Evolutionary conservation across 1,140 invertebrate species (phyloP), one percentile per base, ranked within the genome.

Genomic region (Pachyrhynchus sulphureomaculatus): DNA sequence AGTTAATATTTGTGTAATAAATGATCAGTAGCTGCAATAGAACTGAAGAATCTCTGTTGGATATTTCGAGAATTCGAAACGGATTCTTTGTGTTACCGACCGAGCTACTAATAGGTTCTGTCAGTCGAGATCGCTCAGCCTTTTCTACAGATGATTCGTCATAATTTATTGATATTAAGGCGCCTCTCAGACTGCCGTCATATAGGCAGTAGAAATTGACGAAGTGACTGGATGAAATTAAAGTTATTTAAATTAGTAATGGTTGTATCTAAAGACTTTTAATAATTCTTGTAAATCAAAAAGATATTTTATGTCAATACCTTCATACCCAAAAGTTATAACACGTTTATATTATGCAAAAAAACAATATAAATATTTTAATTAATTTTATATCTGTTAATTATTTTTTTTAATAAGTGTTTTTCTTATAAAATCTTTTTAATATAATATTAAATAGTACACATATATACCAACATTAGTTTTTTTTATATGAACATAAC

Each of bases 1-100:
- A 53, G 65, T 64, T 66, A 62, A 69, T 72, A 70, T 72, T 72
- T 72, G 66, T 70, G 70, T 72, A 70, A 70, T 70, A 66, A 68
- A 68, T 68, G 62, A 65, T 72, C 68, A 62, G 71, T 72, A 72
- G 71, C 69, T n/a, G 55, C 48, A 44, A 58, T 55, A 37, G 37
- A 12, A 53, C 49, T 53, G 60, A 56, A 48, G 62, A 57, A 63
- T 41, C 58, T 56, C 69, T 24, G 55, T 59, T 51, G 65, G 69
- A 62, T 44, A 62, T 62, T 29, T 64, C 47, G 29, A 52, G 51
- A 54, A 66, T 64, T 64, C 61, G 48, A 51, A 62, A 67, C 58
- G 63, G 59, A 52, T 33, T 60, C 53, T 66, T 61, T 67, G 56
- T 64, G 42, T 49, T 51, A 63, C 59, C 54, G 62, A 52, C 57